A percentile compares a stretch with the other conserved stretches of the same genome.
phyloP scores from a whole-genome alignment of 2,113 vertebrate genomes.

The Cephalophus harveyi region DNA sequence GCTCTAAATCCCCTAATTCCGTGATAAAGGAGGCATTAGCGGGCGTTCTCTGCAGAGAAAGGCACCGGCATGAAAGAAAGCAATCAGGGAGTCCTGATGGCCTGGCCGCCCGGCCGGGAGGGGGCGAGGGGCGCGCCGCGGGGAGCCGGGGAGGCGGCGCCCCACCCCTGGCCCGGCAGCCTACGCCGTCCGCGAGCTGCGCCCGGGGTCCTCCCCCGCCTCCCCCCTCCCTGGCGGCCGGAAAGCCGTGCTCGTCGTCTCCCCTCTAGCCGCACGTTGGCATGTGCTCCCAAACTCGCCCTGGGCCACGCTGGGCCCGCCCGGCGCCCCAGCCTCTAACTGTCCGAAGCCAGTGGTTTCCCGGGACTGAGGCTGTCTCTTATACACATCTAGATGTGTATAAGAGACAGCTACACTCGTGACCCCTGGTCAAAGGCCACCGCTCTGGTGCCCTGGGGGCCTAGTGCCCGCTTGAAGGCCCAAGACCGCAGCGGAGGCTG shows the following conservation, averaged over 20 bases:
- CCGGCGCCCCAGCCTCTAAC: neutral
- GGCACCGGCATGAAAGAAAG: constrained; percentile 87
- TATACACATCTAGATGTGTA: too few species aligned
- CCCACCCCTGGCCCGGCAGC: neutral
- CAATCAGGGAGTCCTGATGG: constrained; percentile 86
- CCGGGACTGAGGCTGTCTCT: neutral
- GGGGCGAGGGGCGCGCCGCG: neutral
- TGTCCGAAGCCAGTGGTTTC: neutral
- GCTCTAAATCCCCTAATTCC: constrained; percentile 98
- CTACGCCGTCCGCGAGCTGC: neutral
- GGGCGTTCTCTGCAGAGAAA: constrained; percentile 89
- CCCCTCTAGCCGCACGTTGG: neutral
- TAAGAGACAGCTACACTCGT: rapidly evolving
- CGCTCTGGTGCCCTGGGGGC: neutral
- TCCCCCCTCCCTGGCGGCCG: neutral
- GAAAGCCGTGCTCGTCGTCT: neutral
- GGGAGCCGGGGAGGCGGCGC: neutral
- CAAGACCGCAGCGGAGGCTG: neutral
- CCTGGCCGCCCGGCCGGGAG: constrained; percentile 69
- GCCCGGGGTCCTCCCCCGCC: too few species aligned
- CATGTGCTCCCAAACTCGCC: too few species aligned
- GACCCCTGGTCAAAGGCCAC: neutral
- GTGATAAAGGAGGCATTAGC: constrained; percentile 89
- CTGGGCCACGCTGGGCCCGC: neutral
- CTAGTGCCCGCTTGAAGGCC: neutral